phyloP scores from a whole-genome alignment of 2,888 invertebrate species.

The Petrophora chlorosata region DNA sequence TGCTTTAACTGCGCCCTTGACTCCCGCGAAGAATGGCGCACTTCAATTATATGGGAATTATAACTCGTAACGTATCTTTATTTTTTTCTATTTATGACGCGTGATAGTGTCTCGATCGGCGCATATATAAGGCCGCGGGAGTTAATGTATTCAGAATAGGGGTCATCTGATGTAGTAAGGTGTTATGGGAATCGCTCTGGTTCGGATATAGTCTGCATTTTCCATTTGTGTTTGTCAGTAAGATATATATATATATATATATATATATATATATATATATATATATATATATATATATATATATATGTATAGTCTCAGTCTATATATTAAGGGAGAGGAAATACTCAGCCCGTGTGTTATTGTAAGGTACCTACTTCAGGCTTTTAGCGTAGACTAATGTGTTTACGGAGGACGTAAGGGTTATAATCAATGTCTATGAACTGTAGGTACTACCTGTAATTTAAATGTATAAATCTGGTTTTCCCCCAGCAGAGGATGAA shows the following conservation, averaged over 20 bases:
- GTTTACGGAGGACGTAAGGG: no score
- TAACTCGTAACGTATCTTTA: not conserved
- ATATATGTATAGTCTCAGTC: no score
- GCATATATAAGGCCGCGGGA: slow-evolving; percentile 6
- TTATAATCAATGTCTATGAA: no score
- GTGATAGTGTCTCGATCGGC: slow-evolving; percentile 2
- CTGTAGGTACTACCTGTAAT: no score
- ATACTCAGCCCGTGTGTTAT: no score
- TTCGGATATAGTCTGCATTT: not conserved
- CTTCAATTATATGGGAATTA: slow-evolving; percentile 5
- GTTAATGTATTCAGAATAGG: slow-evolving; percentile 4
- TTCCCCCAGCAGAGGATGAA: no score
- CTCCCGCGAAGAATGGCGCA: not conserved
- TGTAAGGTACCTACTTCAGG: no score
- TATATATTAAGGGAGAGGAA: no score
- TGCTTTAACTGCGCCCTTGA: slow-evolving; percentile 7
- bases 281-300: no score
- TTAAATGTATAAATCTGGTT: no score
- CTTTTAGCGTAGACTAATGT: no score
- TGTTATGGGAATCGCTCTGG: slow-evolving; percentile 1
- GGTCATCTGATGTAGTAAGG: slow-evolving; percentile 1
- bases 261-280: no score
- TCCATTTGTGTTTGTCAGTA: not conserved
- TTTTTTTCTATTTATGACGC: slow-evolving; percentile 5
- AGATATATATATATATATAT: not conserved